Evolutionary conservation across 2,797 vertebrate species (phyloP).

Genomic region (Eulemur mongoz): DNA sequence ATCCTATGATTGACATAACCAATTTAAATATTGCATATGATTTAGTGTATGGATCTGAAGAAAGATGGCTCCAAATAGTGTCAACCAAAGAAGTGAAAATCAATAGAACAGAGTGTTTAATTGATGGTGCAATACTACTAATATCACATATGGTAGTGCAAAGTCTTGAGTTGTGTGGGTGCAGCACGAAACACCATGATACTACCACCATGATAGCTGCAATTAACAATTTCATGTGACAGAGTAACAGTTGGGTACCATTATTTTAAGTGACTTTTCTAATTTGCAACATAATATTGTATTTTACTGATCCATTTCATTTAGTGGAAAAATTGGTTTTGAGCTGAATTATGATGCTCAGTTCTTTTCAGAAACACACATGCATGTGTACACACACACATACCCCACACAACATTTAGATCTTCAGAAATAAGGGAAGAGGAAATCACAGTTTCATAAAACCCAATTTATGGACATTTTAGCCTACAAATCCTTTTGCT

Average conservation of each 20-base stretch:
- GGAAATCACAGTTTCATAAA: slow-evolving; percentile 32
- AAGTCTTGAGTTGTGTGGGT: neutral
- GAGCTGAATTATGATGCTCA: neutral
- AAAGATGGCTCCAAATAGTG: neutral
- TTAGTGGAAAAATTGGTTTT: slow-evolving; percentile 35
- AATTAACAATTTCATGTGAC: neutral
- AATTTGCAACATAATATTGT: neutral
- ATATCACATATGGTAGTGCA: neutral
- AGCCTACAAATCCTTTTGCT: neutral
- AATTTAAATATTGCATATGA: neutral
- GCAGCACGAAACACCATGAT: neutral
- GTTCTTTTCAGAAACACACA: neutral
- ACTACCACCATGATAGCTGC: no score
- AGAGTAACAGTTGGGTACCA: neutral
- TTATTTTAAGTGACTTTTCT: neutral
- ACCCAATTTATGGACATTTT: neutral
- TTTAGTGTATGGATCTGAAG: neutral
- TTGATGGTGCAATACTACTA: neutral
- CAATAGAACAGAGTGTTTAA: neutral
- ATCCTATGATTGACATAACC: neutral
- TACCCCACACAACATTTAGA: neutral
- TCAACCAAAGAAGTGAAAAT: neutral
- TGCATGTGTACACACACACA: neutral
- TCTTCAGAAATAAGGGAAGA: neutral
- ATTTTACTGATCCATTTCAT: neutral